phyloP scores from a whole-genome alignment of 2,797 vertebrate species.

The Intellagama lesueurii region DNA sequence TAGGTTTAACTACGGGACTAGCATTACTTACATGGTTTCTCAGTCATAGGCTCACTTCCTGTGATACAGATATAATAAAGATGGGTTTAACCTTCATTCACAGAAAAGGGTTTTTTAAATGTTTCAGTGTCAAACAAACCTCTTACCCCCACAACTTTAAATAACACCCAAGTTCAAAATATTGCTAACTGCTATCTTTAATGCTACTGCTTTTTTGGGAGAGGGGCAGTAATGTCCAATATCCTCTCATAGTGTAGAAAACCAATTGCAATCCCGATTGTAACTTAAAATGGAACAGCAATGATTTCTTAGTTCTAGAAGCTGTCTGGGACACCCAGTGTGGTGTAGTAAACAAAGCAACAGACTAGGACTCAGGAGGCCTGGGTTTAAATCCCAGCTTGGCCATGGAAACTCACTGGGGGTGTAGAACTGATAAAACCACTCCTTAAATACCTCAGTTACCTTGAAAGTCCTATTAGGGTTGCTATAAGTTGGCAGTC shows the following conservation, averaged over 20 bases:
- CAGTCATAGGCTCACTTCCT: neutral
- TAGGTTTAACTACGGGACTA: neutral
- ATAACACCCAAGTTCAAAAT: neutral
- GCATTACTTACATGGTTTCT: neutral
- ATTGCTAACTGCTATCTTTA: neutral
- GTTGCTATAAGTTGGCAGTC: too few relatives aligned
- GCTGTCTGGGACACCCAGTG: neutral
- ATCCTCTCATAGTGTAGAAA: neutral
- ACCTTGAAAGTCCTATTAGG: too few relatives aligned
- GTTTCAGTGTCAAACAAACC: neutral
- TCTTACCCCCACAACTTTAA: neutral
- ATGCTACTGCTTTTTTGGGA: neutral
- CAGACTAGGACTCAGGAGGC: too few relatives aligned
- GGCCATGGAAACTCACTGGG: too few relatives aligned
- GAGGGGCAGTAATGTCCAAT: neutral
- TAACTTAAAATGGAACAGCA: neutral
- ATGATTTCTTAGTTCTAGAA: neutral
- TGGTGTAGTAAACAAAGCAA: too few relatives aligned
- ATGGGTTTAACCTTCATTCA: neutral
- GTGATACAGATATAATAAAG: neutral
- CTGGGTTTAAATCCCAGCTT: too few relatives aligned
- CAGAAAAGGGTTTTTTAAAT: neutral
- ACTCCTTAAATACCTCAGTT: too few relatives aligned
- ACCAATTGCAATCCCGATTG: too few relatives aligned
- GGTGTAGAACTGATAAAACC: too few relatives aligned